Conservation (phyloP, 35 echinoderm and acorn worm species). For the Heliocidaris erythrogramma region DNA sequence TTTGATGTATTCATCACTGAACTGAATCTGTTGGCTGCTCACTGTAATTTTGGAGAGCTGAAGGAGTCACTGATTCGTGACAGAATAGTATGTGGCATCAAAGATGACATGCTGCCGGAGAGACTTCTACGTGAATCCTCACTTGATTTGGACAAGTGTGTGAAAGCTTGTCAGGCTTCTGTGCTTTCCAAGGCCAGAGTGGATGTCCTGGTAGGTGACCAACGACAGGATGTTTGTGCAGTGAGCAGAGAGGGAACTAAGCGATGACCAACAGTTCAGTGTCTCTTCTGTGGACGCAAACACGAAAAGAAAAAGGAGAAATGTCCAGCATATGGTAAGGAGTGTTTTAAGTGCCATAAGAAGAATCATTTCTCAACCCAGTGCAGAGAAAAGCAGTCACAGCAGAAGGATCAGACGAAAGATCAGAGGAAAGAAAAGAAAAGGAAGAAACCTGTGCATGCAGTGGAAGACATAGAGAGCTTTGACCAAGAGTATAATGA, state of each 20-base stretch:
- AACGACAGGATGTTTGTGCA: not conserved
- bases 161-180: conserved; percentile 28
- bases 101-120: conserved; percentile 41
- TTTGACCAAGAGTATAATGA: too few species aligned
- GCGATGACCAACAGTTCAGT: not conserved
- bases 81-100: conserved; percentile 63
- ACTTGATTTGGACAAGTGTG: conserved; percentile 26
- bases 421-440: not conserved
- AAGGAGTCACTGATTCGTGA: conserved; percentile 62
- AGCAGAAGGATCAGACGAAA: not conserved
- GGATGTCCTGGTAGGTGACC: not conserved
- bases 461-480: too few species aligned
- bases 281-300: conserved; percentile 52
- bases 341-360: conserved; percentile 44
- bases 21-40: conserved; percentile 49
- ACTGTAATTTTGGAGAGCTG: conserved; percentile 63
- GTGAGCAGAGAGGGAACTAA: not conserved
- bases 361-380: conserved; percentile 40
- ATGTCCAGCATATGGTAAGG: conserved; percentile 64
- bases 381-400: conserved; percentile 16
- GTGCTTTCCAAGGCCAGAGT: conserved; percentile 52
- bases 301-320: conserved; percentile 29
- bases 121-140: too few species aligned
- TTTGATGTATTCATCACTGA: conserved; percentile 57
- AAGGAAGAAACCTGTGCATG: not conserved